Base-by-base conservation (phyloP, 2,888 invertebrate species). In the Pseudococcus viburni region DNA sequence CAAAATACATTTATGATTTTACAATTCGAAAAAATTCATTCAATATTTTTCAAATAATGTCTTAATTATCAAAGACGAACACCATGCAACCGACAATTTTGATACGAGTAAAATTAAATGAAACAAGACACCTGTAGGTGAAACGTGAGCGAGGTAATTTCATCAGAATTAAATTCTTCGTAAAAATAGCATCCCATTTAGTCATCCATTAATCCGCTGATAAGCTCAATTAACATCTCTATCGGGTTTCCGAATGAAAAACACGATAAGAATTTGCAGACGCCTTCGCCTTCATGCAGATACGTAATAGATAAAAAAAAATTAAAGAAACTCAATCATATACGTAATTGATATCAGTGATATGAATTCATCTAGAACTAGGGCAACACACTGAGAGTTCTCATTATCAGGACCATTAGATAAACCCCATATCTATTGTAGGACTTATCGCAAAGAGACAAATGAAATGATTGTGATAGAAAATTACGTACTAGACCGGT, bases 121-220 rank as follows among this genome's bases (percentile, higher is more conserved):
- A 68, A 68, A 68, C 22, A 26, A 68, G 22, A 22, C 26, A 64
- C 22, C 11, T 22, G 26, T 8, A 26, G 0, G 0, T 12, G 26
- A 68, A 68, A 68, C 68, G 26, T 68, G 26, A 68, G 1, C 15
- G 12, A 15, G 48, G 4, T 12, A 26, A 22, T 26, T 68, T 68
- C 22, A 68, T 26, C 26, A 68, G 26, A 68, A 68, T 8, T 7
- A 64, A 48, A 19, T 48, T 46, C 83, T 19, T 17, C 4, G 83
- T 83, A 83, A 83, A 26, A 83, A 46, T n/a, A n/a, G n/a, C 8
- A 55, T 0, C 15, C 15, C n/a, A 7, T n/a, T 55, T 51, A 80
- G 80, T 42, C 80, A 84, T 84, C 7, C 22, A 42, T n/a, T 84
- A n/a, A 12, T 68, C 9, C 11, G 15, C 15, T n/a, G 59, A 85